A percentile compares a stretch with the other conserved stretches of the same genome.
Evolutionary conservation across 2,888 invertebrate species (phyloP).

Genomic region (Drosophila mercatorum): DNA sequence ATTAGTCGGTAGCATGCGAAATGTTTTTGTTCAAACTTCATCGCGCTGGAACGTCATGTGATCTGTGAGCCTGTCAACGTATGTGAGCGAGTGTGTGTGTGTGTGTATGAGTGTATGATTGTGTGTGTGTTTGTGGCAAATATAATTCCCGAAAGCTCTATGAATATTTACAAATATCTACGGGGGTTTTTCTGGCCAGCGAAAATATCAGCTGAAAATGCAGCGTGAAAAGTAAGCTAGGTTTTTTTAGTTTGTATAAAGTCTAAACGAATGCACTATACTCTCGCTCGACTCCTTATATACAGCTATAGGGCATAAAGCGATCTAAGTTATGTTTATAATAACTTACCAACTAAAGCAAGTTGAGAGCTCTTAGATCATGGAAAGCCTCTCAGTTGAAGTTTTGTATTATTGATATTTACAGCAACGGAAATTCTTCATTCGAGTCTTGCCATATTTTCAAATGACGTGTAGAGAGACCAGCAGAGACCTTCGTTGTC

Average conservation of each 20-base stretch:
- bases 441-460: too few species aligned
- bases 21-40: constrained; percentile 45
- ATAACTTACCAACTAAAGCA: too few species aligned
- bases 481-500: too few species aligned
- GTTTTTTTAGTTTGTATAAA: background rate
- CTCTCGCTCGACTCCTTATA: background rate
- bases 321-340: background rate
- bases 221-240: constrained; percentile 12
- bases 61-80: constrained; percentile 4
- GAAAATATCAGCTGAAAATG: constrained; percentile 14
- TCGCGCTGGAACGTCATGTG: background rate
- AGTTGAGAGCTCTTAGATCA: too few species aligned
- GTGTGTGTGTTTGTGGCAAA: constrained; percentile 18
- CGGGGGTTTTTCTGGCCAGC: constrained; percentile 5
- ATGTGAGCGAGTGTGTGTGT: constrained; percentile 6
- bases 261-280: constrained; percentile 17
- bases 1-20: constrained; percentile 66
- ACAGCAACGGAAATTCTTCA: too few species aligned
- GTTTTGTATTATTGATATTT: too few species aligned
- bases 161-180: constrained; percentile 49
- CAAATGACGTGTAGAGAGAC: too few species aligned
- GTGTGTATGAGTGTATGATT: background rate
- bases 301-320: background rate
- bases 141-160: constrained; percentile 28
- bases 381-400: too few species aligned